Conservation (phyloP, 2,888 invertebrate genomes). For the Zeuzera pyrina region DNA sequence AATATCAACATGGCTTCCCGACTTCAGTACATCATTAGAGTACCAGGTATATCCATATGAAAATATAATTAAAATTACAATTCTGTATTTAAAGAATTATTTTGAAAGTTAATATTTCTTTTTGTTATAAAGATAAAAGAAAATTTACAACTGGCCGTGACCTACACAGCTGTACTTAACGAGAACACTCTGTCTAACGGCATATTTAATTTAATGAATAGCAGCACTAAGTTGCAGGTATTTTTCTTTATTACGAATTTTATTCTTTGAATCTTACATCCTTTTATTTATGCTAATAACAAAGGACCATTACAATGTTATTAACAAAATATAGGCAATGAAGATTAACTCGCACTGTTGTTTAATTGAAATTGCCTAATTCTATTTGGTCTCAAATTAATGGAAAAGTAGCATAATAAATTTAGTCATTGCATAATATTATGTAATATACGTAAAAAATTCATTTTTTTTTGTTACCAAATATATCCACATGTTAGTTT, state of each 20-base stretch:
- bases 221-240: constrained; percentile 80
- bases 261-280: too few species aligned
- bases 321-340: too few species aligned
- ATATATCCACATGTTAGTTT: too few species aligned
- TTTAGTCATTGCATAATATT: too few species aligned
- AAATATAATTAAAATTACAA: not conserved
- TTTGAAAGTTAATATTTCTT: not conserved
- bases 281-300: too few species aligned
- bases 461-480: too few species aligned
- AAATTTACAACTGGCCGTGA: constrained; percentile 75
- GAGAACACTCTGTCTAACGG: constrained; percentile 80
- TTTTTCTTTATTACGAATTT: constrained; percentile 6
- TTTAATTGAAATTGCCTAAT: too few species aligned
- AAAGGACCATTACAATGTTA: too few species aligned
- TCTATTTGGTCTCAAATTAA: too few species aligned
- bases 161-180: constrained; percentile 81
- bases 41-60: constrained; percentile 30
- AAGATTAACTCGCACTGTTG: too few species aligned
- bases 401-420: too few species aligned
- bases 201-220: constrained; percentile 75
- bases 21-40: constrained; percentile 32
- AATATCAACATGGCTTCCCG: constrained; percentile 43
- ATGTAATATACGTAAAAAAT: too few species aligned
- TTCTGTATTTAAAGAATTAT: not conserved
- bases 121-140: constrained; percentile 37